phyloP scores from a whole-genome alignment of 2,888 invertebrate genomes.

The Nipponacmea schrenckii region DNA sequence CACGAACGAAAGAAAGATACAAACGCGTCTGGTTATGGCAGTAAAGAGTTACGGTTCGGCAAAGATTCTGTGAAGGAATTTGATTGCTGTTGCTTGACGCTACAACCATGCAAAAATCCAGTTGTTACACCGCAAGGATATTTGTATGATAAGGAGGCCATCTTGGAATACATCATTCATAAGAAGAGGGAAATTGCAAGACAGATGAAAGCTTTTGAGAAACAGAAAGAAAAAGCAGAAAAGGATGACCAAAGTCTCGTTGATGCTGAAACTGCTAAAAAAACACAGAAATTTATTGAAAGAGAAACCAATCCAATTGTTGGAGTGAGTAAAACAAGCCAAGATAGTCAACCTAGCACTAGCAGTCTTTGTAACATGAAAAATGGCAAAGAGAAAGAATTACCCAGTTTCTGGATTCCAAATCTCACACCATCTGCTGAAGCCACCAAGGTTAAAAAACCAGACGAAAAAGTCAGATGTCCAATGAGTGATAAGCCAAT shows the following conservation, averaged over 20 bases:
- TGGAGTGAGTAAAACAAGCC: not conserved
- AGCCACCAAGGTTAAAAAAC: slow-evolving; percentile 78
- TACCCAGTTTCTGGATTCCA: slow-evolving; percentile 98
- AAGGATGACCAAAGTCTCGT: slow-evolving; percentile 76
- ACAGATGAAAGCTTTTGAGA: slow-evolving; percentile 91
- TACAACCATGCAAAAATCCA: slow-evolving; percentile 95
- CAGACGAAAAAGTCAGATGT: slow-evolving; percentile 82
- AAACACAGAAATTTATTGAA: slow-evolving; percentile 21
- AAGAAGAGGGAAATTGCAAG: slow-evolving; percentile 92
- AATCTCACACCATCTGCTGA: slow-evolving; percentile 90
- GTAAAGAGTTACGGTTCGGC: slow-evolving; percentile 77
- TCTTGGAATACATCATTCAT: slow-evolving; percentile 91
- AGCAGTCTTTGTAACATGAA: slow-evolving; percentile 80
- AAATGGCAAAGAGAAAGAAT: slow-evolving; percentile 80
- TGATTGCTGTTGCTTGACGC: slow-evolving; percentile 95
- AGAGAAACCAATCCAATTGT: not conserved
- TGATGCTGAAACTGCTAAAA: slow-evolving; percentile 77
- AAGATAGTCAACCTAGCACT: slow-evolving; percentile 16
- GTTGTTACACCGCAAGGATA: slow-evolving; percentile 93
- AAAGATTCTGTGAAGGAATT: slow-evolving; percentile 94
- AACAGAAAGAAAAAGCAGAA: slow-evolving; percentile 82
- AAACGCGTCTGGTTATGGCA: slow-evolving; percentile 87
- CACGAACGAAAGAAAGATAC: slow-evolving; percentile 98
- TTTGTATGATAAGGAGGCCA: slow-evolving; percentile 96
- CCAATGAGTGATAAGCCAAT: slow-evolving; percentile 87